Conservation (phyloP, 2,113 vertebrate species). For the Megaceryle torquata region DNA sequence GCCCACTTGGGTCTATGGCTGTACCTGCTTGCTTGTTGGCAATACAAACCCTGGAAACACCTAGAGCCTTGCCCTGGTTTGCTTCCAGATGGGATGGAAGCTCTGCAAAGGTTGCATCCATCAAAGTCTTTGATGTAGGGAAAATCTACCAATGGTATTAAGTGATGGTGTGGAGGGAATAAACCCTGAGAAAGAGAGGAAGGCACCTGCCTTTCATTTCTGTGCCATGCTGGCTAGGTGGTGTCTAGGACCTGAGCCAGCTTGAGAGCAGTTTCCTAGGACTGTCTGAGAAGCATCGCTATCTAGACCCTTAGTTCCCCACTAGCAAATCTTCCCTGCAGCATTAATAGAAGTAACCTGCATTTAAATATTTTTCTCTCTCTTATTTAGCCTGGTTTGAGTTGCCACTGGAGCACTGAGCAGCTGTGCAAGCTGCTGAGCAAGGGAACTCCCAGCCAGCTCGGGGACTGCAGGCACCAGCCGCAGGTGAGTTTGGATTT, state of each 20-base stretch:
- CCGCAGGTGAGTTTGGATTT: fast-evolving
- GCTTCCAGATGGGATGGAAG: background rate
- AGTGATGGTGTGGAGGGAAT: background rate
- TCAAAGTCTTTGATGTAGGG: background rate
- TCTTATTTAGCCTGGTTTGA: background rate
- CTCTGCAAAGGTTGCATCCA: background rate
- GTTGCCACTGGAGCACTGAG: background rate
- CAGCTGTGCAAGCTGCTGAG: background rate
- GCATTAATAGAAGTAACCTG: background rate
- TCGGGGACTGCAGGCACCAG: background rate
- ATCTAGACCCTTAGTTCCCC: background rate
- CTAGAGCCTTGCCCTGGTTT: background rate
- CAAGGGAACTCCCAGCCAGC: background rate
- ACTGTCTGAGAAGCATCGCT: background rate
- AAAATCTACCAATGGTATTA: background rate
- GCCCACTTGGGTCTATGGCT: background rate
- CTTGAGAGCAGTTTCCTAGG: background rate
- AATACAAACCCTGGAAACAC: background rate
- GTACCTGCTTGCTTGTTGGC: background rate
- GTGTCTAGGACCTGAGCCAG: background rate
- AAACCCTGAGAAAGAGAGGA: background rate
- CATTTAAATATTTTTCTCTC: background rate
- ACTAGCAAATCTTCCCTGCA: background rate
- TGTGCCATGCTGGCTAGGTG: background rate
- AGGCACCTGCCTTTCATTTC: background rate